Conservation (phyloP, 2,113 vertebrate species). For the Mesoclemmys tuberculata region DNA sequence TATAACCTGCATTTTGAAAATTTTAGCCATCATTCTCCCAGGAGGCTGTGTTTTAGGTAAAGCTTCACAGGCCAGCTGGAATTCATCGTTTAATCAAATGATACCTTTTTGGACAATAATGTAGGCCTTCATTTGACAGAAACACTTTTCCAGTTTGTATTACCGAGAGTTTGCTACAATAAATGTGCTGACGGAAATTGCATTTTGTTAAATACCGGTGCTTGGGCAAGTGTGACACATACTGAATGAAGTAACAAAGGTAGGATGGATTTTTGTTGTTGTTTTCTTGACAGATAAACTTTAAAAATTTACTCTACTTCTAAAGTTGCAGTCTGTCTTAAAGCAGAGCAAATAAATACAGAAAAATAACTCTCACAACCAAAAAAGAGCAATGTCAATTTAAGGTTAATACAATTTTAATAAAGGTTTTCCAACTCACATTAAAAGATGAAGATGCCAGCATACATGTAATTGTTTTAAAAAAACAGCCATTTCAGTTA, state of each 20-base stretch:
- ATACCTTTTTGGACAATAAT: neutral
- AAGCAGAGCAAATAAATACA: neutral
- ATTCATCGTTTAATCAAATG: conserved; percentile 1
- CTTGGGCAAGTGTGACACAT: neutral
- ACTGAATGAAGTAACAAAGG: neutral
- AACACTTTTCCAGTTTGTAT: neutral
- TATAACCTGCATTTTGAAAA: conserved; percentile 17
- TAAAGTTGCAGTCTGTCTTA: neutral
- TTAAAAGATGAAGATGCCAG: neutral
- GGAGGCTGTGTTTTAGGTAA: neutral
- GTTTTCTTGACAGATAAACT: neutral
- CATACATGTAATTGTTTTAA: neutral
- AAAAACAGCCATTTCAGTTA: neutral
- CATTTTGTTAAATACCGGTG: neutral
- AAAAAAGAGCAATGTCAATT: neutral
- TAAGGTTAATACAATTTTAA: neutral
- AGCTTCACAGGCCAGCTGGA: neutral
- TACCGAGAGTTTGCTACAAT: neutral
- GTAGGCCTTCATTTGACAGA: neutral
- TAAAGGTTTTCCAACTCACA: neutral
- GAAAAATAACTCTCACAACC: neutral
- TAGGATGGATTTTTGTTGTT: neutral
- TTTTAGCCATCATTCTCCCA: neutral
- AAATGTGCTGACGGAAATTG: neutral
- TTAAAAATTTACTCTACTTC: neutral